Percentiles rank a stretch among this genome's conserved stretches.
Evolutionary conservation across 2,888 invertebrate species (phyloP).

Genomic region (Hirtodrosophila cameraria): DNA sequence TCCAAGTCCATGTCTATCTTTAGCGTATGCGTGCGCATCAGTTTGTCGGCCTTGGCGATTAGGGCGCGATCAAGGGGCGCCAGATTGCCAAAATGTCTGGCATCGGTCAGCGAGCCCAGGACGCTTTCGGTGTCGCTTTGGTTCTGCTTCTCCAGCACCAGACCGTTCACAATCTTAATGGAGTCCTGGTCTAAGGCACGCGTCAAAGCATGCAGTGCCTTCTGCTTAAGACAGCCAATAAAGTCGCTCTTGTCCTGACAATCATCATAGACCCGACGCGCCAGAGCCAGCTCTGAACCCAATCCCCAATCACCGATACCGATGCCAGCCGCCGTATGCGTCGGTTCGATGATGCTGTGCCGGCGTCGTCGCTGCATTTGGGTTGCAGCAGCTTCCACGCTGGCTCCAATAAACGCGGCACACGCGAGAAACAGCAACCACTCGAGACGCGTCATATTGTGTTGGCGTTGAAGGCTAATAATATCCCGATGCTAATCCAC

Average conservation of each 20-base stretch:
- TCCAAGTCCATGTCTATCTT: constrained; percentile 86
- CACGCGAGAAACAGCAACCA: constrained; percentile 69
- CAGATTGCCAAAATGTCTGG: constrained; percentile 86
- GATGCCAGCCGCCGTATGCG: not conserved
- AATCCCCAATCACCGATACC: constrained; percentile 37
- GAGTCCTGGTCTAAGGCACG: constrained; percentile 87
- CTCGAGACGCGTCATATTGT: constrained; percentile 62
- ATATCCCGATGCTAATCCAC: constrained; percentile 27
- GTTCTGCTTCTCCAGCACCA: constrained; percentile 87
- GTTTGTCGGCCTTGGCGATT: constrained; percentile 85
- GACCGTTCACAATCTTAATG: constrained; percentile 87
- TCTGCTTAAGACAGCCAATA: constrained; percentile 87
- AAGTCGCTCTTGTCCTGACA: constrained; percentile 87
- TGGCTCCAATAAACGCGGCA: constrained; percentile 31
- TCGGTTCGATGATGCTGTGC: constrained; percentile 36
- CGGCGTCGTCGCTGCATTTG: constrained; percentile 60
- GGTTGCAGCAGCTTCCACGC: constrained; percentile 37
- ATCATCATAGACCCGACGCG: constrained; percentile 87
- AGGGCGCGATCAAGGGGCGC: constrained; percentile 85
- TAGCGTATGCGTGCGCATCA: constrained; percentile 88
- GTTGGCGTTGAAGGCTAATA: constrained; percentile 10
- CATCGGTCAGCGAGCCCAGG: constrained; percentile 85
- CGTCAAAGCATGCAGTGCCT: constrained; percentile 86
- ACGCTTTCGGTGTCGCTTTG: constrained; percentile 84
- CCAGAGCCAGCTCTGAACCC: constrained; percentile 86